Evolutionary conservation across 2,113 vertebrate genomes (phyloP), one percentile per base, ranked within the genome.

Genomic region (Entelurus aequoreus): DNA sequence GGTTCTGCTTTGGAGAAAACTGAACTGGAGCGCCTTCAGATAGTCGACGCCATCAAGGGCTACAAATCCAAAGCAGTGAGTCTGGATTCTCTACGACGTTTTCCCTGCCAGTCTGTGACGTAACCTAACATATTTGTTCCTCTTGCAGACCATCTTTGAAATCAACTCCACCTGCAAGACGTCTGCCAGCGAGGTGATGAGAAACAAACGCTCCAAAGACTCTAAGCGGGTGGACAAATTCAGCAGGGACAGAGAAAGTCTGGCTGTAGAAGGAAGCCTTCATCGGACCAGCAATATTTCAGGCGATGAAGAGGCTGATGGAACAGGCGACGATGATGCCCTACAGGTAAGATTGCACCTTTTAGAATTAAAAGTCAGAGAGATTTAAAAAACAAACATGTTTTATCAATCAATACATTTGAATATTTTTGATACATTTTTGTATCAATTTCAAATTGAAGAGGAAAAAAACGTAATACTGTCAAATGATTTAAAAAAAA

Each of bases 71-170:
- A 92, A 84, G 77, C 93, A 0, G 96, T 97, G 78, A 93, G 94
- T 89, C 13, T 19, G 6, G 35, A 6, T 14, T 9, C 16, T 16
- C 40, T 12, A 21, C 6, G 8, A 58, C 6, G 35, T 15, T 15
- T 35, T 55, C 5, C 38, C 37, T 5, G 8, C 8, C 14, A 10
- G 10, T 12, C 12, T 16, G 1, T 37, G 5, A 38, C 21, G 15
- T 0, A 44, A 5, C 38, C 2, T 42, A 46, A 46, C 2, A 46
- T 13, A 12, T 8, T 37, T 61, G 14, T 10, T 68, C 35, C 48
- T 28, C 63, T 35, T 42, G 0, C 71, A 98, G 96, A 98, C 97
- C 1, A 97, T 99, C 78, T 99, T 99, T 9, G 97, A 99, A 88
- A 95, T 99, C 88, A 97, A 94, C 0, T 88, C 96, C n/a, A 94